Conservation (phyloP, 1,140 invertebrate genomes). For the Diploscapter pachys region DNA sequence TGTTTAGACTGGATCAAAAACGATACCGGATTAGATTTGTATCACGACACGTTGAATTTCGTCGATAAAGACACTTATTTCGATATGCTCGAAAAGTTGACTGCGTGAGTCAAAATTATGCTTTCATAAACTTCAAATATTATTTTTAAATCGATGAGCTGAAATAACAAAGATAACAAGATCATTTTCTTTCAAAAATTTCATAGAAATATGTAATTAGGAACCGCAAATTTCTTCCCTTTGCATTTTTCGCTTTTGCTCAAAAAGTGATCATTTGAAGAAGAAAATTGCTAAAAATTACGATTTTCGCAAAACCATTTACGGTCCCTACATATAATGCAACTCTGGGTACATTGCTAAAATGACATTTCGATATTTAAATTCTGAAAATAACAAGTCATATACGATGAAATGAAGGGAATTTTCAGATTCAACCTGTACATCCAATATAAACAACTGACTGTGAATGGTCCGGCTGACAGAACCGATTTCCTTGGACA, state of each 20-base stretch:
- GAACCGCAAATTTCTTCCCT: too few species aligned
- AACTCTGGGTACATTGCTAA: slow-evolving; percentile 12
- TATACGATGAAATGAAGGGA: slow-evolving; percentile 14
- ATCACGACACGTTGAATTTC: slow-evolving; percentile 23
- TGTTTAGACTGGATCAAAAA: slow-evolving; percentile 28
- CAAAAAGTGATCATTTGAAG: too few species aligned
- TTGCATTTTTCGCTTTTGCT: too few species aligned
- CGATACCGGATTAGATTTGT: slow-evolving; percentile 23
- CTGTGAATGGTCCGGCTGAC: slow-evolving; percentile 13
- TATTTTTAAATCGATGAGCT: too few species aligned
- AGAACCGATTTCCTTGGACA: slow-evolving; percentile 37
- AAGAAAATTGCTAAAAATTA: too few species aligned
- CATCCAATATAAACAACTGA: slow-evolving; percentile 31
- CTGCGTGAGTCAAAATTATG: background rate
- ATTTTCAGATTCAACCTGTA: slow-evolving; percentile 24
- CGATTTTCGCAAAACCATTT: slow-evolving; percentile 23
- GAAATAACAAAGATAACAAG: slow-evolving; percentile 10
- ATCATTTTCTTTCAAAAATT: slow-evolving; percentile 29
- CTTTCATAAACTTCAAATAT: too few species aligned
- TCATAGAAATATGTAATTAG: slow-evolving; percentile 1
- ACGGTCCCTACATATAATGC: slow-evolving; percentile 32
- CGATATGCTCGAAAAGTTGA: slow-evolving; percentile 27
- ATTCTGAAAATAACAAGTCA: slow-evolving; percentile 11
- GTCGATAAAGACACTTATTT: slow-evolving; percentile 23
- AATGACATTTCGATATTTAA: slow-evolving; percentile 20